A percentile compares a stretch with the other conserved stretches of the same genome.
Conservation (phyloP, 2,113 vertebrate genomes). For the Lucifuga dentata region DNA sequence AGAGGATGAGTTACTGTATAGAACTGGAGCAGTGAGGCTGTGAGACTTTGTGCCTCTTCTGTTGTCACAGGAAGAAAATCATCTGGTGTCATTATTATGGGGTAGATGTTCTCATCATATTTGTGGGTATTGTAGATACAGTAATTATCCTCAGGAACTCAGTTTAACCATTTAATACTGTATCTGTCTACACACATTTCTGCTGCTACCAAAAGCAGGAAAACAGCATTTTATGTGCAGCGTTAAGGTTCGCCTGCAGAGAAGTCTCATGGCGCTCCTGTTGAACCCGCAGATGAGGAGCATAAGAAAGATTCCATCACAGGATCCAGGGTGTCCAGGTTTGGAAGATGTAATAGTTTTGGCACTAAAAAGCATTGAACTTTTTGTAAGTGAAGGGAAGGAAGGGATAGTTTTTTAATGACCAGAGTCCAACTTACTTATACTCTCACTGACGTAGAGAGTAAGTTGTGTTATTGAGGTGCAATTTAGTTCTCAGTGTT, state of each 20-base stretch:
- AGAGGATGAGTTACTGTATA: slow-evolving; percentile 34
- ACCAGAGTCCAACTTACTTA: background rate
- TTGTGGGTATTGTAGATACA: slow-evolving; percentile 27
- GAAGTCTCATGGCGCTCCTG: slow-evolving; percentile 11
- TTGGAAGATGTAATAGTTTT: background rate
- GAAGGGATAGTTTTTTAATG: background rate
- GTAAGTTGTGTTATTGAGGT: background rate
- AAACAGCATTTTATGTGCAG: no score
- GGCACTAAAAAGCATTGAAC: background rate
- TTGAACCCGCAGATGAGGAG: slow-evolving; percentile 18
- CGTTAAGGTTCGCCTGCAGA: slow-evolving; percentile 20
- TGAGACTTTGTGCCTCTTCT: slow-evolving; percentile 13
- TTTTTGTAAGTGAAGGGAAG: background rate
- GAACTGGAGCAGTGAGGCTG: slow-evolving; percentile 49
- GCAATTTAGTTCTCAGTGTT: background rate
- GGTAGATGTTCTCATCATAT: slow-evolving; percentile 32
- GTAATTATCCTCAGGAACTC: slow-evolving; percentile 38
- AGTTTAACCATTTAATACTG: slow-evolving; percentile 49
- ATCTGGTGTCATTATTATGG: slow-evolving; percentile 44
- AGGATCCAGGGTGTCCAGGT: background rate
- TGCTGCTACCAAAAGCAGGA: background rate
- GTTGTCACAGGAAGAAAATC: slow-evolving; percentile 45
- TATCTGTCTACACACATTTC: slow-evolving; percentile 13
- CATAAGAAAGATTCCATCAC: background rate
- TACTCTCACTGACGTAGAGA: slow-evolving; percentile 4